phyloP scores from a whole-genome alignment of 2,888 invertebrate species.

The Plutella xylostella region DNA sequence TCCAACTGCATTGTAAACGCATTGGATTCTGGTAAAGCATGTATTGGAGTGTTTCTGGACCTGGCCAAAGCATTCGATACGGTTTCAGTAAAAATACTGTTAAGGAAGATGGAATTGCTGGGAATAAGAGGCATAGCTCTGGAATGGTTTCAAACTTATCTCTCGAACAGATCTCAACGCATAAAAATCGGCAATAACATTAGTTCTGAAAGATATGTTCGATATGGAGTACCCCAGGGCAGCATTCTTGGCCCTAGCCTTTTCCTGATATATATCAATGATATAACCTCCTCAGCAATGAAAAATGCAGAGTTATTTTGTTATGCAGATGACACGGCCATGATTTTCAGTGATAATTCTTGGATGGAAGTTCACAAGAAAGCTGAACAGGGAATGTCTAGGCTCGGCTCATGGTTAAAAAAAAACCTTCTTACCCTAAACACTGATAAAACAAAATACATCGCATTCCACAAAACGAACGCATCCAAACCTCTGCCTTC shows the following conservation, averaged over 20 bases:
- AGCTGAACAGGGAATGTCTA: background rate
- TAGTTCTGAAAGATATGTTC: background rate
- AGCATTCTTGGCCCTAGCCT: background rate
- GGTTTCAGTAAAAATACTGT: background rate
- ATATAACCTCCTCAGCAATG: background rate
- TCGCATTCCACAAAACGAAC: background rate
- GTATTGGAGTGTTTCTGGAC: too few relatives aligned
- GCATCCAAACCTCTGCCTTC: background rate
- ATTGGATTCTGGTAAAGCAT: background rate
- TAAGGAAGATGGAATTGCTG: background rate
- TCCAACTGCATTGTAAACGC: background rate
- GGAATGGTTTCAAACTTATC: background rate
- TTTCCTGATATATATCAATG: conserved; percentile 1
- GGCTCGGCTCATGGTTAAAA: background rate
- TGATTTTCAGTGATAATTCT: background rate
- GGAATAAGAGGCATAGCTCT: background rate
- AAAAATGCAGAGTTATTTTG: background rate
- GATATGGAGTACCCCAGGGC: background rate
- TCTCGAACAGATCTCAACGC: background rate
- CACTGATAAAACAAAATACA: background rate
- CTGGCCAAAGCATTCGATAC: conserved; percentile 4
- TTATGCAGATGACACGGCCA: conserved; percentile 1
- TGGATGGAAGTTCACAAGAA: background rate
- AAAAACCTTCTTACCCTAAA: background rate
- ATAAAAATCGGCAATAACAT: background rate